Percentiles rank a stretch among this genome's conserved stretches.
Evolutionary conservation across 2,113 vertebrate species (phyloP).

Genomic region (Indicator indicator): DNA sequence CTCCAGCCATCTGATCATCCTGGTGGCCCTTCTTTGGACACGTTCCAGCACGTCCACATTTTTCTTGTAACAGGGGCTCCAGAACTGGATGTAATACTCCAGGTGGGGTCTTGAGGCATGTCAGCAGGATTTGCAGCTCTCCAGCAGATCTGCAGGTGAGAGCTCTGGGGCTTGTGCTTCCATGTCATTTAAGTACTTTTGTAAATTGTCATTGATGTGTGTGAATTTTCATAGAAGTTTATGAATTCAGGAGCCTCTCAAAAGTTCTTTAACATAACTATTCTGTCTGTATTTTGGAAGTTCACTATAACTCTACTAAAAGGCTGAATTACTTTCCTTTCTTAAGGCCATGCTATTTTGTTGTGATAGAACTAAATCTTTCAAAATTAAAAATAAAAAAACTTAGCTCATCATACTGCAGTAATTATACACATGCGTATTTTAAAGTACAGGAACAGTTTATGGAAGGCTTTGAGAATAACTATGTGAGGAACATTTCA

Average conservation of each 20-base stretch:
- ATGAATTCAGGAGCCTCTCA: not conserved
- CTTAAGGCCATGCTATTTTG: not conserved
- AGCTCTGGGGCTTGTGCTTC: not conserved
- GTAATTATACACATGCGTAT: not conserved
- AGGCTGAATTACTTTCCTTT: not conserved
- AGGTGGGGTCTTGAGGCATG: too few relatives aligned
- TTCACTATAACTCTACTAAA: not conserved
- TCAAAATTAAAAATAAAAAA: not conserved
- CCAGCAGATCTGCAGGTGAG: not conserved
- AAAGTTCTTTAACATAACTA: not conserved
- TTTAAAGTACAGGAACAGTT: not conserved
- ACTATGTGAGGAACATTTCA: not conserved
- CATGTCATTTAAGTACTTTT: not conserved
- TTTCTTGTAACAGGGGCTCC: too few relatives aligned
- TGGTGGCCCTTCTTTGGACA: too few relatives aligned
- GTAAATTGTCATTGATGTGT: not conserved
- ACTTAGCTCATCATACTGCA: not conserved
- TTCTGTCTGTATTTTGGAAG: not conserved
- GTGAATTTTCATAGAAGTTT: rapidly evolving
- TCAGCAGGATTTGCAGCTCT: not conserved
- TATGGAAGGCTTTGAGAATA: not conserved
- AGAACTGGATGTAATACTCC: too few relatives aligned
- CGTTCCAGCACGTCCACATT: too few relatives aligned
- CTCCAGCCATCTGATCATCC: too few relatives aligned
- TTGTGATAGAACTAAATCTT: not conserved